Conservation (phyloP, 2,888 invertebrate species). For the Aelia acuminata region DNA sequence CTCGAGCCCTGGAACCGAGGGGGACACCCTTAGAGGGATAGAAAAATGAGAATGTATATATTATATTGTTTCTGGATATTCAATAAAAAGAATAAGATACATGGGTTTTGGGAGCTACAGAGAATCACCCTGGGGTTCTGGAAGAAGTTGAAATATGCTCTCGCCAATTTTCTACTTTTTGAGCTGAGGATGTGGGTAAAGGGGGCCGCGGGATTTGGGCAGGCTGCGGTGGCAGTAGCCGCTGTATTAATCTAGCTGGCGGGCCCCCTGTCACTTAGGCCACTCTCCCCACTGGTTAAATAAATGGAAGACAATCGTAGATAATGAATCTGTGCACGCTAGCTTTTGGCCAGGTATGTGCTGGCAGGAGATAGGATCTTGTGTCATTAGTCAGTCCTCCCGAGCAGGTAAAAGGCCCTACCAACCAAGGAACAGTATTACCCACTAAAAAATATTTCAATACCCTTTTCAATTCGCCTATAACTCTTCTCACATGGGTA, state of each 20-base stretch:
- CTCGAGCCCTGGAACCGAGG: no score
- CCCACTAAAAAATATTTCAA: conserved; percentile 57
- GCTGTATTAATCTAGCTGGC: conserved; percentile 43
- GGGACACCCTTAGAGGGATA: no score
- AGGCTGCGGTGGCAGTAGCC: conserved; percentile 3
- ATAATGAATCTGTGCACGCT: conserved; percentile 55
- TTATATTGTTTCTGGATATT: no score
- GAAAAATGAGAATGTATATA: no score
- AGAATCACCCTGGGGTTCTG: neutral
- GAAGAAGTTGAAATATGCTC: neutral
- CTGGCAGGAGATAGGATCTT: conserved; percentile 52
- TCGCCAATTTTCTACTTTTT: neutral
- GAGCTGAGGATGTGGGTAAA: no score
- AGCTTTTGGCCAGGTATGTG: conserved; percentile 55
- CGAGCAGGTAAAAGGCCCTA: conserved; percentile 36
- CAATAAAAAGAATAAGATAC: no score
- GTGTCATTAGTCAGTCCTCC: conserved; percentile 53
- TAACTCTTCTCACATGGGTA: conserved; percentile 53
- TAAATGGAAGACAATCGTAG: conserved; percentile 55
- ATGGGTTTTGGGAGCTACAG: no score
- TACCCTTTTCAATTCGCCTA: conserved; percentile 56
- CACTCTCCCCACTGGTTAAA: conserved; percentile 23
- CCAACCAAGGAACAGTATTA: conserved; percentile 46
- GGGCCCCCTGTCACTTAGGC: conserved; percentile 50
- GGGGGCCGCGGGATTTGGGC: neutral